Percentiles rank a stretch among this genome's conserved stretches.
Evolutionary conservation across 2,113 vertebrate species (phyloP).

Genomic region (Pollachius pollachius): DNA sequence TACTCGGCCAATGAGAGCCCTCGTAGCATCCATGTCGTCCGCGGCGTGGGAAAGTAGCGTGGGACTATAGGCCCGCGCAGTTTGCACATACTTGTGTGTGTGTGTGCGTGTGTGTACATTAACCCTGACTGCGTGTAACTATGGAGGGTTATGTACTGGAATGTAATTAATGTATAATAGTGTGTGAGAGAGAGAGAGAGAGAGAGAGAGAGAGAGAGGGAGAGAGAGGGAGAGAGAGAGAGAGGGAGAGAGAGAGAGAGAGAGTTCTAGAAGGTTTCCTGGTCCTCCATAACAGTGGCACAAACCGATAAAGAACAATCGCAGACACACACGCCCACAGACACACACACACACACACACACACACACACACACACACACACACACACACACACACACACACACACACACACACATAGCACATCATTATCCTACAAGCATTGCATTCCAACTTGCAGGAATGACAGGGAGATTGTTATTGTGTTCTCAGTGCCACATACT

Average conservation of each 20-base stretch:
- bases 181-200: too few species aligned
- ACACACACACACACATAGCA: conserved; percentile 6
- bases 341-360: background rate
- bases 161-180: background rate
- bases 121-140: background rate
- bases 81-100: background rate
- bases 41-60: conserved; percentile 46
- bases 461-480: conserved; percentile 78
- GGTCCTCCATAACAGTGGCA: too few species aligned
- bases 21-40: background rate
- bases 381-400: background rate
- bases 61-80: background rate
- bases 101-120: background rate
- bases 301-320: too few species aligned
- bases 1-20: too few species aligned
- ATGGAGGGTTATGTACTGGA: background rate
- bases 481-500: conserved; percentile 67
- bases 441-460: conserved; percentile 72
- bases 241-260: too few species aligned
- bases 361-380: conserved; percentile 19
- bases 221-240: too few species aligned
- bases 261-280: too few species aligned
- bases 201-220: too few species aligned
- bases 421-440: conserved; percentile 73
- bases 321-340: too few species aligned